Evolutionary conservation across 2,797 vertebrate genomes (phyloP).

Genomic region (Argentina silus): DNA sequence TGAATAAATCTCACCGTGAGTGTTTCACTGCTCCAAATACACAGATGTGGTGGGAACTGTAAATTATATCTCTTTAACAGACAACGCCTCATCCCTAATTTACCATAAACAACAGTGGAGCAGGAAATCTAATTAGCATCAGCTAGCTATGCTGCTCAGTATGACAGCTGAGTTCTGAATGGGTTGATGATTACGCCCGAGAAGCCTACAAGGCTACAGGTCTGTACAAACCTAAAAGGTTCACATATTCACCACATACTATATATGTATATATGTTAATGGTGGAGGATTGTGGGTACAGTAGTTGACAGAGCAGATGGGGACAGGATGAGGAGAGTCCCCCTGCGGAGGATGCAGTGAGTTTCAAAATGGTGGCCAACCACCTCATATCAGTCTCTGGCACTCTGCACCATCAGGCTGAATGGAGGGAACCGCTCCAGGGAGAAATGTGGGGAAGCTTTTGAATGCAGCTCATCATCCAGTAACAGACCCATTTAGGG

Average conservation of each 20-base stretch:
- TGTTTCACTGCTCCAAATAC: too few species aligned
- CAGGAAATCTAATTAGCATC: neutral
- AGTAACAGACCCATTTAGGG: neutral
- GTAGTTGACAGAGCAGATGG: neutral
- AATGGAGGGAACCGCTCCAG: neutral
- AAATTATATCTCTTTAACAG: neutral
- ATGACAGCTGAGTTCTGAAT: neutral
- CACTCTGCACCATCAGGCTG: neutral
- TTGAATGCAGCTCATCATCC: neutral
- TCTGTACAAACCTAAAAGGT: neutral
- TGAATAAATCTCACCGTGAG: too few species aligned
- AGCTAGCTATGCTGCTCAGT: neutral
- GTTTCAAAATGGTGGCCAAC: slow-evolving; percentile 7
- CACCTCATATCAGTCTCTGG: neutral
- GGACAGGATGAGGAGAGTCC: neutral
- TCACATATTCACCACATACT: too few species aligned
- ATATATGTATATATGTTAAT: too few species aligned
- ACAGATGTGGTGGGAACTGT: neutral
- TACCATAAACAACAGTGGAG: slow-evolving; percentile 2
- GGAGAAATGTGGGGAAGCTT: neutral
- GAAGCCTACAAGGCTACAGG: neutral
- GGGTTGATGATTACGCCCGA: neutral
- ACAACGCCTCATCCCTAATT: neutral
- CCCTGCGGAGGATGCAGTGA: neutral
- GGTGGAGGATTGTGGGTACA: too few species aligned